Percentiles rank a stretch among this genome's conserved stretches.
Evolutionary conservation across 2,888 invertebrate genomes (phyloP).

Genomic region (Ectropis crepuscularia): DNA sequence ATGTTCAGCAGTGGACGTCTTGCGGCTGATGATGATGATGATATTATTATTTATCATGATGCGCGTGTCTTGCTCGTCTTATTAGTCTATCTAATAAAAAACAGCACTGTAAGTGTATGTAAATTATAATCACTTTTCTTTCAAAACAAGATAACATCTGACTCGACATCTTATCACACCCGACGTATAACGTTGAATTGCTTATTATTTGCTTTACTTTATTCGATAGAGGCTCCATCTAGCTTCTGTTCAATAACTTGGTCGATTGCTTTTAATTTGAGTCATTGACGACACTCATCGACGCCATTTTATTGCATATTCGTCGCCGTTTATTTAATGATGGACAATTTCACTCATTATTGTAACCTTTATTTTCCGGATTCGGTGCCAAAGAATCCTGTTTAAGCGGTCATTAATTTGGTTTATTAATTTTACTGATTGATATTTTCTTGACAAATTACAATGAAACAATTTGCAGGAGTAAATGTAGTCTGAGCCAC

Average conservation of each 20-base stretch:
- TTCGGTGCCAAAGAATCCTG: conserved; percentile 32
- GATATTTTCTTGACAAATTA: neutral
- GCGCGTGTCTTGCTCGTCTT: no score
- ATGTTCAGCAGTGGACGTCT: no score
- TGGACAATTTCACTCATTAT: conserved; percentile 48
- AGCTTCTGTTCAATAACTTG: neutral
- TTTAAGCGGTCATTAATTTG: conserved; percentile 42
- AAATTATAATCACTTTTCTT: no score
- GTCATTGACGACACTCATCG: conserved; percentile 35
- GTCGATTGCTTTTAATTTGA: conserved; percentile 28
- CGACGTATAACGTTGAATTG: no score
- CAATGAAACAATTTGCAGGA: neutral
- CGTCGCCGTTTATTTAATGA: conserved; percentile 51
- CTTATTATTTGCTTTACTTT: no score
- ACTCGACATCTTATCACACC: no score
- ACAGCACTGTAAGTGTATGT: no score
- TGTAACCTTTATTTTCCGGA: conserved; percentile 46
- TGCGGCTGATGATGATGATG: no score
- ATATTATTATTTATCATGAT: no score
- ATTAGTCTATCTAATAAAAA: no score
- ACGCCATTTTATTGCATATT: conserved; percentile 56
- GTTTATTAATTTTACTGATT: conserved; percentile 23
- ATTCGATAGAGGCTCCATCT: neutral
- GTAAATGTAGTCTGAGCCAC: no score
- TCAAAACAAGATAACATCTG: no score